Conservation (phyloP, 1,140 invertebrate species). For the Paraescarpia echinospica region DNA sequence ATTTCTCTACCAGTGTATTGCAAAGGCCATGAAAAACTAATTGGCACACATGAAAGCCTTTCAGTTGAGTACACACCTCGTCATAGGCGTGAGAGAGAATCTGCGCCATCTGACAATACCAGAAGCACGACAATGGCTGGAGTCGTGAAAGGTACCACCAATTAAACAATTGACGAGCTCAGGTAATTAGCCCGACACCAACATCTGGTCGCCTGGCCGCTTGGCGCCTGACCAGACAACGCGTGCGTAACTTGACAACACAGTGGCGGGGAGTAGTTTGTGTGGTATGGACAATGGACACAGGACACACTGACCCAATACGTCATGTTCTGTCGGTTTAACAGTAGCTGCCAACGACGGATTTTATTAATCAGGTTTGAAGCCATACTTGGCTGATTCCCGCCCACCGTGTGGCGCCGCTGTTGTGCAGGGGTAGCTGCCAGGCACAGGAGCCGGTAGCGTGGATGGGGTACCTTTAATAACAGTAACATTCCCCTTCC, state of each 20-base stretch:
- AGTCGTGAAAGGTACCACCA: not conserved
- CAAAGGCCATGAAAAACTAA: not conserved
- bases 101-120: not conserved
- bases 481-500: not conserved
- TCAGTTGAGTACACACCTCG: not conserved
- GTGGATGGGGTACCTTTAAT: not conserved
- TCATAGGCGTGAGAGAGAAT: not conserved
- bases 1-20: not conserved
- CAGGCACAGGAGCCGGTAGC: not conserved
- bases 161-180: not conserved
- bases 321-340: not conserved
- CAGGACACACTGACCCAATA: no score
- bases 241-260: not conserved
- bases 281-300: no score
- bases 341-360: not conserved
- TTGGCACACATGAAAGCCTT: not conserved
- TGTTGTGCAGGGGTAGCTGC: not conserved
- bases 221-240: not conserved
- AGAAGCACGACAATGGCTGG: not conserved
- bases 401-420: not conserved
- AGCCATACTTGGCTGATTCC: not conserved
- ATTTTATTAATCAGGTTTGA: not conserved
- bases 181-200: not conserved
- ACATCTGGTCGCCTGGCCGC: not conserved
- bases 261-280: no score